Base-by-base conservation (phyloP, 2,797 vertebrate genomes). In the Odontamblyopus rebecca region DNA sequence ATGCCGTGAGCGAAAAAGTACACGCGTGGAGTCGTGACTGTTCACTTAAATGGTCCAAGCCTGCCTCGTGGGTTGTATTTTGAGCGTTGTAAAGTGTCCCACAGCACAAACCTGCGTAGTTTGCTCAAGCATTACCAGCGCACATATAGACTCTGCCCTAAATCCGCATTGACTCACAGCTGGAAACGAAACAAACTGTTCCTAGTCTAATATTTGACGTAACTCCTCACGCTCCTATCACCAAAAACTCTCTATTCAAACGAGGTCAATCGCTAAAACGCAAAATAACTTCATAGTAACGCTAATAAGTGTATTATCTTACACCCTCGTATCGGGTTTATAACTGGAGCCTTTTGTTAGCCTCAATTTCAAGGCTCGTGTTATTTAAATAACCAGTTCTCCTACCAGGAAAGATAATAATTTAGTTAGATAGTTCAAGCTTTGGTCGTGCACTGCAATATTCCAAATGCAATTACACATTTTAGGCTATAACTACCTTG, bases 81-180 rank as follows among this genome's bases (percentile, higher is more conserved):
- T 6, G 2, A 0, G 5, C 38, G 1, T 8, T 11, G 3, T 4
- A 30, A 16, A 44, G 2, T 38, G 41, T 29, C 6, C 26, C 3
- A 27, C 44, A 48, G 4, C 19, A 19, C 23, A 13, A 50, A 44
- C 15, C 26, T 50, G 64, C 41, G 13, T 16, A 27, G 63, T 66
- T 66, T 50, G 12, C 6, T 50, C 0, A 65, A 7, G 38, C 19
- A 71, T 73, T 79, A 73, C 62, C 67, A 66, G 72, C 74, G 72
- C 82, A 81, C 23, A 68, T 44, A 27, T 44, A 27, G 59, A 70
- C 60, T 73, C 68, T 70, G 77, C 60, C 69, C 27, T 66, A 82
- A 68, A 66, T 87, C 85, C 84, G 86, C 88, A 88, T 78, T 85
- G 82, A 71, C 77, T 63, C 61, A 68, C 81, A 76, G 35, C 29